Base-by-base conservation (phyloP, 2,888 invertebrate species). In the Cephonodes hylas region DNA sequence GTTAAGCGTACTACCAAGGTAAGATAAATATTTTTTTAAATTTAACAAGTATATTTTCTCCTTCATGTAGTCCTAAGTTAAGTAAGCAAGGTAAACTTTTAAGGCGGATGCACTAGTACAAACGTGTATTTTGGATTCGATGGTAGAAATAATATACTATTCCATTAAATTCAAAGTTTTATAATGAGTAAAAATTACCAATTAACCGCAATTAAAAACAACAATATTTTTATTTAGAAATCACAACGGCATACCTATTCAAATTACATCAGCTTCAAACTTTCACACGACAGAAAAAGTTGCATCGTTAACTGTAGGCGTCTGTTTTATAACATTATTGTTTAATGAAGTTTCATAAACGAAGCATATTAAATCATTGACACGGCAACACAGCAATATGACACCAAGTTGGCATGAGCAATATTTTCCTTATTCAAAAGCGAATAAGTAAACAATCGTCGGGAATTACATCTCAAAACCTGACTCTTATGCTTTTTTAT, bases 201-300 rank as follows among this genome's bases (percentile, higher is more conserved):
- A 27, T 27, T 45, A 31, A 59, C 10, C 10, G 18, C n/a, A 38
- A 59, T 59, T 44, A 25, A 18, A 63, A 66, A 53, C 44, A 67
- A 67, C 74, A 62, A 67, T 65, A 72, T 70, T 76, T 66, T 67
- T 68, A 73, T 64, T 66, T 72, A 74, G 63, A 71, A 71, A 70
- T 70, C 66, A 66, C 71, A 67, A 74, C 70, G 72, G 64, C 70
- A 72, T 73, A 69, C 65, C 70, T 79, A 83, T 81, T 81, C 74
- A 79, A 80, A 84, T 74, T 75, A 77, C 78, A 77, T 70, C 75
- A 76, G 76, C 74, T 79, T 73, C 67, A 76, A 85, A 89, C 91
- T 91, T 91, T 90, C 90, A 84, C 89, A 74, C 66, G 78, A 79
- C 76, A 83, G 84, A 80, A 71, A 70, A 84, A 83, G 81, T 74